Percentiles rank a stretch among this genome's conserved stretches.
Conservation (phyloP, 2,113 vertebrate genomes). For the Oncorhynchus nerka region DNA sequence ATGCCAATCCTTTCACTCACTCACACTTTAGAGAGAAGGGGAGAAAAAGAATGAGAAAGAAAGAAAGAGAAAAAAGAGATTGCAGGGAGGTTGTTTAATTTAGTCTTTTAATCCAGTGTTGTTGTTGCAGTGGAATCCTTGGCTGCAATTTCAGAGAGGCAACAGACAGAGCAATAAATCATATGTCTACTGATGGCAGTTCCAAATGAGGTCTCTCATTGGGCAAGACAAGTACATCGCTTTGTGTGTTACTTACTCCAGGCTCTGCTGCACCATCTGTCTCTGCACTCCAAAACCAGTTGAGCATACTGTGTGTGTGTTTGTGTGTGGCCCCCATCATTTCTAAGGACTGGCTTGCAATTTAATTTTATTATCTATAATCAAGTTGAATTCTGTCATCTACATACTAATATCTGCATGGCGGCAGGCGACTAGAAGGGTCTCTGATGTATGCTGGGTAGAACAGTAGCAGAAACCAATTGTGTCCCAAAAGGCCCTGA, state of each 20-base stretch:
- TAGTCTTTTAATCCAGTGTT: neutral
- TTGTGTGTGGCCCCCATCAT: slow-evolving; percentile 50
- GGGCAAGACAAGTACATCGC: slow-evolving; percentile 74
- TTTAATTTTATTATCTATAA: neutral
- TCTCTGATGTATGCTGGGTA: neutral
- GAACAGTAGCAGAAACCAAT: neutral
- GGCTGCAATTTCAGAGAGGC: slow-evolving; percentile 35
- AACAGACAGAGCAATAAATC: slow-evolving; percentile 66
- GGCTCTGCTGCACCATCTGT: slow-evolving; percentile 68
- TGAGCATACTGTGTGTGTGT: slow-evolving; percentile 20
- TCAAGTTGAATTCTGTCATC: no score
- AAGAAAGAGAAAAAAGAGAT: neutral
- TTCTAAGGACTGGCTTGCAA: neutral
- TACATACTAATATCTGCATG: neutral
- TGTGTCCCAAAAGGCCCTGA: no score
- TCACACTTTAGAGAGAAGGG: neutral
- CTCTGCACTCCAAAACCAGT: slow-evolving; percentile 45
- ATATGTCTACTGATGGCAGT: slow-evolving; percentile 67
- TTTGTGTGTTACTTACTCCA: slow-evolving; percentile 65
- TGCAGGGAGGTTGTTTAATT: neutral
- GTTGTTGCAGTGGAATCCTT: neutral
- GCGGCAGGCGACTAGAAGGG: neutral
- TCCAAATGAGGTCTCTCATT: slow-evolving; percentile 75
- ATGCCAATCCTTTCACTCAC: no score
- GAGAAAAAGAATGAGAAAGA: neutral